Base-by-base conservation (phyloP, 2,113 vertebrate species). In the Dendropsophus ebraccatus region DNA sequence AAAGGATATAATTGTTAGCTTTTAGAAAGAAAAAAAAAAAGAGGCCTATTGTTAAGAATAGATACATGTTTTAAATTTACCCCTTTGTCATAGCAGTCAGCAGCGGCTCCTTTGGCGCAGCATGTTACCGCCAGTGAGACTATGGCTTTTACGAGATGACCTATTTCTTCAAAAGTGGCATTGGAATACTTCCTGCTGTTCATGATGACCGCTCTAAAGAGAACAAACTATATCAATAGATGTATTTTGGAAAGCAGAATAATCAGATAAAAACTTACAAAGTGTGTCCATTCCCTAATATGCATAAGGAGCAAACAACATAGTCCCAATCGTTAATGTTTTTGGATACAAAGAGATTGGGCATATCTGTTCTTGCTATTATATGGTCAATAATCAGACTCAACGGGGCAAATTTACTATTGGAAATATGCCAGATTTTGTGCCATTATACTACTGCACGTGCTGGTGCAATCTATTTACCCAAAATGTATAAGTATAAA, bases 121-220 rank as follows among this genome's bases (percentile, higher is more conserved):
- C 95, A 95, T 7, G 87, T 90, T 81, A 92, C 92, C 0, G 92
- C 93, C 72, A 95, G 67, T 2, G 91, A 87, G 41, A 94, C 90
- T 0, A 95, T 91, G 21, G 94, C 92, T 0, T 0, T 76, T 32
- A 92, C 91, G 0, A 95, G 90, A 62, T 88, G 89, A 19, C 13
- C 17, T 73, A 95, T 88, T 90, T 95, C 91, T 70, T 94, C 90
- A 13, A 94, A 95, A 0, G 93, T 93, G 54, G 91, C 92, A 0
- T 92, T 91, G 81, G 93, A 92, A 67, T 92, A 95, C 37, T 95
- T 95, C 81, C 73, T 92, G 90, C 94, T 95, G 86, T 90, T 94
- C 23, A 88, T 4, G 0, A 94, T 21, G 3, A 95, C 80, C 41
- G 89, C 89, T 52, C 95, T 95, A 89, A 74, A 49, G 78, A 49